These are phyloP conservation scores for Drosophila sordidula DNA, from an alignment of 2,888 invertebrate genomes.

Conservation along the genomic window DNA sequence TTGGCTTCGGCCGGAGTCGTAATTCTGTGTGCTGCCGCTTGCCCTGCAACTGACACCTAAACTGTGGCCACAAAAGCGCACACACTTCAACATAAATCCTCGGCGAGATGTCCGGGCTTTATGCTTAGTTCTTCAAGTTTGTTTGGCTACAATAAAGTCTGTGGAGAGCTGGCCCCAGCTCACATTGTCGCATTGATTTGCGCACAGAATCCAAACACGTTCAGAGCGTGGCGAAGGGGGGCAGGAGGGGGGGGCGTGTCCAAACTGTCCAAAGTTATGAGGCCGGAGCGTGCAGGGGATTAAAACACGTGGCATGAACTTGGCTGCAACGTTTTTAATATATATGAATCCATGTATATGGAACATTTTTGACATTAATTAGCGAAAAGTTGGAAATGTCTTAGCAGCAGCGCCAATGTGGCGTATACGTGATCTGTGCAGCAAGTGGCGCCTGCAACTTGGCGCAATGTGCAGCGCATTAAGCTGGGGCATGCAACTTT, in stretches of 20 bases:
- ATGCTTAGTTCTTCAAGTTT: constrained; percentile 49
- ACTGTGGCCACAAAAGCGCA: constrained; percentile 43
- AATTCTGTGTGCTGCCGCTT: constrained; percentile 13
- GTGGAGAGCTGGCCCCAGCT: constrained; percentile 14
- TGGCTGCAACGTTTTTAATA: constrained; percentile 37
- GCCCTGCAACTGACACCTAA: constrained; percentile 67
- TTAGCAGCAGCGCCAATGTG: constrained; percentile 32
- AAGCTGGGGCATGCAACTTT: constrained; percentile 44
- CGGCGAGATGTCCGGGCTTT: constrained; percentile 36
- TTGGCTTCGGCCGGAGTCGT: constrained; percentile 25
- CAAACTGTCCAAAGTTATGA: constrained; percentile 61
- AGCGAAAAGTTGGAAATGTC: constrained; percentile 58
- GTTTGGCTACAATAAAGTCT: constrained; percentile 43
- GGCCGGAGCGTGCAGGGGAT: constrained; percentile 57
- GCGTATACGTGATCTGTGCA: constrained; percentile 64
- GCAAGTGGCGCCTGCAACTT: constrained; percentile 32
- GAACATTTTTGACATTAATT: constrained; percentile 68
- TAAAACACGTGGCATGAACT: constrained; percentile 60
- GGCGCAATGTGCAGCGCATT: constrained; percentile 34
- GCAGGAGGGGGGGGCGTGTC: not conserved
- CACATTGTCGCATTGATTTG: constrained; percentile 48
- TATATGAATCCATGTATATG: constrained; percentile 19
- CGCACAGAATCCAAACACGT: constrained; percentile 59
- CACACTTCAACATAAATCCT: constrained; percentile 50
- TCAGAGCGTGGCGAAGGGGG: not conserved